Base-by-base conservation (phyloP, 2,113 vertebrate species). In the Rhipidura dahli region DNA sequence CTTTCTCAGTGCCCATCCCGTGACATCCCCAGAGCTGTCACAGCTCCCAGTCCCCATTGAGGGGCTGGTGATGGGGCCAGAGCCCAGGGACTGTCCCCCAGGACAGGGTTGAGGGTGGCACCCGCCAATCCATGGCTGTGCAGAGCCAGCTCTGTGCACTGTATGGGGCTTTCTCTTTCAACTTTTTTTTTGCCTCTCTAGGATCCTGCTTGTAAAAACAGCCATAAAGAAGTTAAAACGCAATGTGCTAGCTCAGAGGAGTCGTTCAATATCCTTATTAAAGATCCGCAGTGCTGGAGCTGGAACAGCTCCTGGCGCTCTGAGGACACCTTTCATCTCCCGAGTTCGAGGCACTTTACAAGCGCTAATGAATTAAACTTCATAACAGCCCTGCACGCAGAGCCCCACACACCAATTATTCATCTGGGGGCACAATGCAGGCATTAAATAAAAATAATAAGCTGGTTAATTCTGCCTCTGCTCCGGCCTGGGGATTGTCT, bases 361-460 rank as follows among this genome's bases (percentile, higher is more conserved):
- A 83, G 93, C 12, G 0, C 87, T 96, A 90, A 97, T 96, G 95
- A 96, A 95, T 94, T 95, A 91, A 91, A 87, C 82, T 87, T 83
- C 79, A 10, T 89, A 96, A 95, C 93, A 73, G 65, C 81, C 54
- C 75, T 21, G 26, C 47, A 44, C 39, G 24, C 84, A 47, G 81
- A 83, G 82, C 64, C 93, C 65, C 17, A 6, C 87, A 80, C 66
- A 35, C 33, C 12, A 77, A 73, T 93, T 91, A 88, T 93, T 97
- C 93, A 69, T 87, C 90, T 66, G 66, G 57, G 88, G 64, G 45
- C 78, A 88, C 90, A 95, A 86, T 47, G 75, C 17, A 2, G 31
- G 54, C 79, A 85, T 96, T 91, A 93, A 94, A 95, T 91, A 96
- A 90, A 93, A 96, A 91, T 95, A 95, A 94, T 85, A 89, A 96